Base-by-base conservation (phyloP, 1,140 invertebrate species). In the Drosophila elegans region DNA sequence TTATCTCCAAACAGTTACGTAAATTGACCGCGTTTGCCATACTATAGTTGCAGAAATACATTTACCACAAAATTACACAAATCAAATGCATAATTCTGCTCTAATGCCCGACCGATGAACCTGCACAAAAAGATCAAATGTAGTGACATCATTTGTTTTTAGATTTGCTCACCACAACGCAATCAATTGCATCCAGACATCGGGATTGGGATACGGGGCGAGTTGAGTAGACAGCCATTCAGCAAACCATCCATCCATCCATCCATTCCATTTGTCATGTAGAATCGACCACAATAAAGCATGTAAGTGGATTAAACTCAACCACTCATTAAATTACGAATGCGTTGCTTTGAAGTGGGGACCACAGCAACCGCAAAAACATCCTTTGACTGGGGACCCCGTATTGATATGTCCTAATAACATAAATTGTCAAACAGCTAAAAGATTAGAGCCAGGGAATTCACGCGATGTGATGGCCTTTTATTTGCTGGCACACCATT, bases 261-360 rank as follows among this genome's bases (percentile, higher is more conserved):
- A 60, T 27, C 11, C 12, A 39, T 41, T 25, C 21, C 13, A 21
- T 38, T 38, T 7, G 21, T 12, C 44, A 67, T 49, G 64, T 38
- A 10, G 25, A 49, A 45, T 25, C 27, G 42, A 85, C 81, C 81
- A 84, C 77, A 84, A 80, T 74, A 68, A 84, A 85, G 59, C 59
- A 45, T 74, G 73, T 81, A 86, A 86, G 78, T 85, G 75, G 81
- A 84, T 85, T 80, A 78, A 78, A 69, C 63, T 59, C 63, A 75
- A 76, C 74, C 74, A 82, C 82, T 74, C 82, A 86, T 86, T 82
- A 71, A 74, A 78, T 81, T 78, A 82, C 68, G 54, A 74, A 67
- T 61, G 54, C 59, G 38, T 12, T 29, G 39, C 42, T n/a, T 45
- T 48, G 34, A 54, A 55, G 56, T 44, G 52, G 39, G 56, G 45